Percentiles rank a stretch among this genome's conserved stretches.
Conservation (phyloP, 1,140 invertebrate genomes). For the Ectropis grisescens region DNA sequence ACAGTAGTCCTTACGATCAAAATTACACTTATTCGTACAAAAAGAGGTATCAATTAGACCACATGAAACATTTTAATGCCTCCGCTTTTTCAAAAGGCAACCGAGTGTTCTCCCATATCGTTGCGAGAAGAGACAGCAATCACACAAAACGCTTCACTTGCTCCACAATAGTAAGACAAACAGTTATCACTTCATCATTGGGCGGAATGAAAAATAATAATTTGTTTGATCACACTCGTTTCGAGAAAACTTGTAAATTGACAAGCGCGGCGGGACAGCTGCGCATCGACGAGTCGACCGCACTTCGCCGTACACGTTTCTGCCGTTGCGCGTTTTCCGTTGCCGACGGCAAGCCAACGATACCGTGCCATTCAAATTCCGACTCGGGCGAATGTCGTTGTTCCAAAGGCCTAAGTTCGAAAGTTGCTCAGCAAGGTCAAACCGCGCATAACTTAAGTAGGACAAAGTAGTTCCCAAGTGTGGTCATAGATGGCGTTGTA, state of each 20-base stretch:
- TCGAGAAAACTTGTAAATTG: constrained; percentile 40
- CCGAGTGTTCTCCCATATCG: constrained; percentile 66
- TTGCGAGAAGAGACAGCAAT: constrained; percentile 65
- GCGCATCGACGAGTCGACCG: constrained; percentile 65
- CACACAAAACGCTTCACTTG: constrained; percentile 40
- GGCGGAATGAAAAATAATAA: constrained; percentile 54
- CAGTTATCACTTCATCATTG: constrained; percentile 61
- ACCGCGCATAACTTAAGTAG: constrained; percentile 28
- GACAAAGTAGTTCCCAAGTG: constrained; percentile 4
- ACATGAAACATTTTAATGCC: constrained; percentile 67
- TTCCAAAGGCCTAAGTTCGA: constrained; percentile 50
- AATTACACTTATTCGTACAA: constrained; percentile 56
- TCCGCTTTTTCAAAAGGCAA: constrained; percentile 66
- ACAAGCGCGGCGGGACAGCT: constrained; percentile 57
- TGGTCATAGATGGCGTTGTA: constrained; percentile 15
- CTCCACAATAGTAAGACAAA: constrained; percentile 52
- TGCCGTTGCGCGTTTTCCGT: constrained; percentile 20
- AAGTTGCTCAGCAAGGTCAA: constrained; percentile 41
- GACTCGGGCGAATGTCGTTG: constrained; percentile 41
- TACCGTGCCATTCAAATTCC: constrained; percentile 46
- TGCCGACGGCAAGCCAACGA: constrained; percentile 21
- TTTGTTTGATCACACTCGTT: constrained; percentile 65
- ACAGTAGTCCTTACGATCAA: constrained; percentile 60
- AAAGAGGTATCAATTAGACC: constrained; percentile 50
- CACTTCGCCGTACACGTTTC: constrained; percentile 68